Evolutionary conservation across 1,140 invertebrate species (phyloP).

Genomic region (Lucilia sericata): DNA sequence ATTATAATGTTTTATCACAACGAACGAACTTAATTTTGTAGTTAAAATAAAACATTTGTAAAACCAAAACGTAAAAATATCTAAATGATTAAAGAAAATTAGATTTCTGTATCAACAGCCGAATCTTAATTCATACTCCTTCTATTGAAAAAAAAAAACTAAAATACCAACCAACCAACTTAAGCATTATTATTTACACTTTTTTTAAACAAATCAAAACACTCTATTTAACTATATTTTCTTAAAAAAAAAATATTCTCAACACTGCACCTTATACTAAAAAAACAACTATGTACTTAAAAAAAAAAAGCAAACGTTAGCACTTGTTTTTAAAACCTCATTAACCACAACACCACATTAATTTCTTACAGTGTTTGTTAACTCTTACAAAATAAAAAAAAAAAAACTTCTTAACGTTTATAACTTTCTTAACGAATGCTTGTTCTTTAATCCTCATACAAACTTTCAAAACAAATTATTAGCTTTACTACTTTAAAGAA

Average conservation of each 20-base stretch:
- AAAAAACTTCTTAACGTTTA: no score
- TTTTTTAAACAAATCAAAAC: background rate
- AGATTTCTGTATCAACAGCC: slow-evolving; percentile 68
- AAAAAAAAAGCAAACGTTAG: no score
- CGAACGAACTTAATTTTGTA: background rate
- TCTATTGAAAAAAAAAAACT: slow-evolving; percentile 52
- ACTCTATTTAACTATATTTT: no score
- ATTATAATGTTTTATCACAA: background rate
- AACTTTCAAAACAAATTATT: no score
- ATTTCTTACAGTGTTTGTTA: no score
- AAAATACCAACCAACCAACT: slow-evolving; percentile 29
- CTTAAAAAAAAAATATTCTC: background rate
- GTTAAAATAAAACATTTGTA: background rate
- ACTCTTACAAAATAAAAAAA: no score
- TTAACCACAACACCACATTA: no score
- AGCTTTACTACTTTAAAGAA: no score
- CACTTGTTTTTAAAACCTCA: no score
- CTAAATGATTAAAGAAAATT: slow-evolving; percentile 51
- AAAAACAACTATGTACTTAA: no score
- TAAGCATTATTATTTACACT: background rate
- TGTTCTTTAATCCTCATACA: no score
- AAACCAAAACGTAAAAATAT: background rate
- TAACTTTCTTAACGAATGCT: no score
- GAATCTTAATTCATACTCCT: slow-evolving; percentile 68
- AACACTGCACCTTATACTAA: background rate